Conservation (phyloP, 2,797 vertebrate species). For the Lates japonicus region DNA sequence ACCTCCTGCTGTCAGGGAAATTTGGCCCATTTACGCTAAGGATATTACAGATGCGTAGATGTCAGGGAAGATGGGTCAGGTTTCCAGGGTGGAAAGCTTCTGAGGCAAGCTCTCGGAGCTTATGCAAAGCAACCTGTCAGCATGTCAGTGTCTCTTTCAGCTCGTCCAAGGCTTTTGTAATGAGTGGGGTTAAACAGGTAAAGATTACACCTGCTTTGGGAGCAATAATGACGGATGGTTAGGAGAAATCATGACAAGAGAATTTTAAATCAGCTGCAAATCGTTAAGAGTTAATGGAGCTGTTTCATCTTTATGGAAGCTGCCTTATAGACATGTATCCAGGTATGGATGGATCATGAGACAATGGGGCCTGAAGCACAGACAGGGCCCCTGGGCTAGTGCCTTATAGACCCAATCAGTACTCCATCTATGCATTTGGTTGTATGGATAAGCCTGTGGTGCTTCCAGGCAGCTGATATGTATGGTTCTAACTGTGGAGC, state of each 20-base stretch:
- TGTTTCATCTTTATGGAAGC: slow-evolving; percentile 5
- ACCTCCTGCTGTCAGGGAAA: slow-evolving; percentile 63
- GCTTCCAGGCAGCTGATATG: slow-evolving; percentile 7
- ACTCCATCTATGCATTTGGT: neutral
- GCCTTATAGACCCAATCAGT: neutral
- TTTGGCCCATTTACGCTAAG: slow-evolving; percentile 38
- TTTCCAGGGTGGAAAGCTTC: slow-evolving; percentile 38
- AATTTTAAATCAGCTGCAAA: slow-evolving; percentile 18
- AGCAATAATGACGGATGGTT: neutral
- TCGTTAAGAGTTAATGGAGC: neutral
- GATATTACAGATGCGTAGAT: slow-evolving; percentile 40
- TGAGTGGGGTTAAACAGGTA: slow-evolving; percentile 29
- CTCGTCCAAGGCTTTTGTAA: slow-evolving; percentile 25
- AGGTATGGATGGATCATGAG: neutral
- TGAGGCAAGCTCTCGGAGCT: slow-evolving; percentile 30
- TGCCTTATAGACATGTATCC: neutral
- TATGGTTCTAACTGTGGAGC: neutral
- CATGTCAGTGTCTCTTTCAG: slow-evolving; percentile 21
- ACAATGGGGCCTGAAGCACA: neutral
- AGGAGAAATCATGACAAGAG: neutral
- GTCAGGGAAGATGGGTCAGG: slow-evolving; percentile 42
- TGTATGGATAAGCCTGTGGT: neutral
- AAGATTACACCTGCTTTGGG: slow-evolving; percentile 31
- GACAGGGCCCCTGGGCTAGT: no score
- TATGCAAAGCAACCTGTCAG: slow-evolving; percentile 58